These are phyloP conservation scores for Liasis olivaceus DNA, from an alignment of 2,797 vertebrate genomes.

Conservation along the genomic window DNA sequence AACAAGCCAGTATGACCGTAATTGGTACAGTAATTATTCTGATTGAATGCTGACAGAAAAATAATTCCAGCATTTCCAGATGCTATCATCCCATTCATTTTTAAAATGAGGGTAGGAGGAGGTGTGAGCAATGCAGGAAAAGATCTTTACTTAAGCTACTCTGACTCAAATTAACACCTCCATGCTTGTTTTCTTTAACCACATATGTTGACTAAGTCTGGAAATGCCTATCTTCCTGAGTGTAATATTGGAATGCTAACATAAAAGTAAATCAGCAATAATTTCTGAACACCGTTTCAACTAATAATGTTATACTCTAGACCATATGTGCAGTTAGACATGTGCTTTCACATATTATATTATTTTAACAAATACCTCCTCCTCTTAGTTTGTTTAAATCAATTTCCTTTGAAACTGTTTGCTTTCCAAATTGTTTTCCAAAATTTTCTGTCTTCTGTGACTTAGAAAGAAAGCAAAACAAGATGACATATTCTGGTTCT, in stretches of 20 bases:
- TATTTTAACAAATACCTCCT: background rate
- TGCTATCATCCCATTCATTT: too few species aligned
- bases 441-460: background rate
- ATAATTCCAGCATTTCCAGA: background rate
- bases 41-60: background rate
- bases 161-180: conserved; percentile 34
- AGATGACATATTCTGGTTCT: background rate
- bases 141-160: conserved; percentile 43
- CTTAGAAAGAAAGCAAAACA: background rate
- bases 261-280: background rate
- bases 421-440: background rate
- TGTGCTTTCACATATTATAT: background rate
- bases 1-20: background rate
- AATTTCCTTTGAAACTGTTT: background rate
- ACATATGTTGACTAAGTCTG: conserved; percentile 43
- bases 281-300: background rate
- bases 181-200: background rate
- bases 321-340: background rate
- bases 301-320: background rate
- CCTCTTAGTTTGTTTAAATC: background rate
- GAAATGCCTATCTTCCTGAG: conserved; percentile 32
- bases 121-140: background rate
- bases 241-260: conserved; percentile 25
- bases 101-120: background rate
- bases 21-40: background rate